phyloP scores from a whole-genome alignment of 2,113 vertebrate genomes.

The Brienomyrus longianalis region DNA sequence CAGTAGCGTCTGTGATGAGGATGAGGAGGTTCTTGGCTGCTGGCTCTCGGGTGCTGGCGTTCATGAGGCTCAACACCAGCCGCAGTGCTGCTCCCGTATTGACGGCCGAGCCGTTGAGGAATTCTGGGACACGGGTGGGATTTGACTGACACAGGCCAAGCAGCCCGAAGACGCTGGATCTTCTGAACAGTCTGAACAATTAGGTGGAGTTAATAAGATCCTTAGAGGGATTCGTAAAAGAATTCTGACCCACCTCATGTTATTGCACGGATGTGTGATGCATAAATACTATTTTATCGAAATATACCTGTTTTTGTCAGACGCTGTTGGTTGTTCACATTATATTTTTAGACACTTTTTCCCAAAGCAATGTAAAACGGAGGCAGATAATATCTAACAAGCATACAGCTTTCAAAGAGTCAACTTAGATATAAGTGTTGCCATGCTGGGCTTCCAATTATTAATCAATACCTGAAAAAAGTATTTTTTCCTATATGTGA shows the following conservation, averaged over 20 bases:
- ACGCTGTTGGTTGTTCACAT: background rate
- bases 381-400: background rate
- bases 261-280: background rate
- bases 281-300: background rate
- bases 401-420: background rate
- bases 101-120: background rate
- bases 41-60: background rate
- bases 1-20: conserved; percentile 19
- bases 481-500: background rate
- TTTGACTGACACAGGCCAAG: background rate
- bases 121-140: background rate
- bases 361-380: background rate
- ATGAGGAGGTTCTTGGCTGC: conserved; percentile 15
- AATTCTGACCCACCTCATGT: background rate
- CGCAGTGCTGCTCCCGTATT: conserved; percentile 17
- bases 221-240: background rate
- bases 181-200: background rate
- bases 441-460: background rate
- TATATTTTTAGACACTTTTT: background rate
- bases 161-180: background rate
- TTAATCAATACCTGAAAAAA: background rate
- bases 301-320: background rate
- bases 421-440: background rate
- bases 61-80: background rate
- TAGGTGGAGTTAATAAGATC: background rate